Evolutionary conservation across 2,797 vertebrate species (phyloP).

Genomic region (Borostomias antarcticus): DNA sequence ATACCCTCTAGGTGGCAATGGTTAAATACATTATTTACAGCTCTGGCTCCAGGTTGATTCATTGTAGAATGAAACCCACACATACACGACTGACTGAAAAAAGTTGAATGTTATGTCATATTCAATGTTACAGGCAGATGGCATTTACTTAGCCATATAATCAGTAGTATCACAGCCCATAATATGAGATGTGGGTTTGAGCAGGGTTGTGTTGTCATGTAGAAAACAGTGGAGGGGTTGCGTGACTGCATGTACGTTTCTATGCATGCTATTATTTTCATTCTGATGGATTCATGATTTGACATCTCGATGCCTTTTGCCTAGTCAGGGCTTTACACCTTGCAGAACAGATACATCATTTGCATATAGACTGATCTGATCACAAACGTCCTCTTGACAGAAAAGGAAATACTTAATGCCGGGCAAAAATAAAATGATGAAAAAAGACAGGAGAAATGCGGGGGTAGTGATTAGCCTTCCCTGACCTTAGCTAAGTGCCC

Average conservation of each 20-base stretch:
- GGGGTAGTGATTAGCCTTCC: conserved; percentile 37
- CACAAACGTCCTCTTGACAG: background rate
- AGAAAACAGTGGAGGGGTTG: too few species aligned
- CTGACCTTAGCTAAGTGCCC: conserved; percentile 27
- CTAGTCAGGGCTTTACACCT: too few species aligned
- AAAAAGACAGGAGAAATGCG: background rate
- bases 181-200: too few species aligned
- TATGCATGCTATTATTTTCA: too few species aligned
- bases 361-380: background rate
- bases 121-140: background rate
- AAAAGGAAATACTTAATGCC: conserved; percentile 1
- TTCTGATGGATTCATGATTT: too few species aligned
- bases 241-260: background rate
- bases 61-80: conserved; percentile 5
- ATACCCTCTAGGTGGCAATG: conserved; percentile 34
- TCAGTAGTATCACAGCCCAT: too few species aligned
- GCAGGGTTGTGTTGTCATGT: too few species aligned
- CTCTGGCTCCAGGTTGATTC: background rate
- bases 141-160: too few species aligned
- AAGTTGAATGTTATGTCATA: too few species aligned
- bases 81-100: conserved; percentile 1
- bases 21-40: background rate
- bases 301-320: too few species aligned
- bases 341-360: too few species aligned
- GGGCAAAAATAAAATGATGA: conserved; percentile 5